Base-by-base conservation (phyloP, 2,888 invertebrate genomes). In the Euphydryas editha region DNA sequence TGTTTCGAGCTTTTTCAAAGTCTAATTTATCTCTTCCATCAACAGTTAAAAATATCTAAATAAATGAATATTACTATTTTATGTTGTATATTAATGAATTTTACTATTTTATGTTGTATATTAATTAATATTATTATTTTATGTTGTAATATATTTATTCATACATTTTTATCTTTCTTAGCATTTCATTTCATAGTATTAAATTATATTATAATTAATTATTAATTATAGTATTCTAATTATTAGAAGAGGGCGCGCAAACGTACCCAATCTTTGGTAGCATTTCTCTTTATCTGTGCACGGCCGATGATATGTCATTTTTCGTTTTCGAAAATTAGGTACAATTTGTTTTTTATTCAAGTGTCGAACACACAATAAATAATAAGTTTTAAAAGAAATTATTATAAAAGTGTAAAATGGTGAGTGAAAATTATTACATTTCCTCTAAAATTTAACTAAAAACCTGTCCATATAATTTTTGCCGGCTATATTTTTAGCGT, bases 231-330 rank as follows among this genome's bases (percentile, higher is more conserved):
- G 11, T 39, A 3, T 15, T 3, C 39, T 10, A 8, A 10, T 3
- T 39, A 10, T 15, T 11, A n/a, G n/a, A n/a, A n/a, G n/a, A n/a
- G n/a, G n/a, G n/a, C n/a, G n/a, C n/a, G n/a, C n/a, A n/a, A n/a
- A n/a, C n/a, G n/a, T n/a, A n/a, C n/a, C n/a, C n/a, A n/a, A n/a
- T n/a, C n/a, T n/a, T n/a, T n/a, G n/a, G n/a, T n/a, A n/a, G n/a
- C n/a, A n/a, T n/a, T n/a, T 37, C 13, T 2, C 37, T 37, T 36
- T 44, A 59, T 64, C 64, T 64, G 64, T 59, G 51, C 10, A 59
- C 67, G 47, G 56, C 61, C 65, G 62, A 90, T 91, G 90, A 91
- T 87, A 89, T 88, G 90, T 90, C 88, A 88, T 81, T 88, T 87
- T 90, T 86, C 81, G 82, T 76, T 83, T 82, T 81, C 73, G 70